These are phyloP conservation scores for Brachirus orientalis DNA, from an alignment of 2,113 vertebrate genomes.

Conservation along the genomic window DNA sequence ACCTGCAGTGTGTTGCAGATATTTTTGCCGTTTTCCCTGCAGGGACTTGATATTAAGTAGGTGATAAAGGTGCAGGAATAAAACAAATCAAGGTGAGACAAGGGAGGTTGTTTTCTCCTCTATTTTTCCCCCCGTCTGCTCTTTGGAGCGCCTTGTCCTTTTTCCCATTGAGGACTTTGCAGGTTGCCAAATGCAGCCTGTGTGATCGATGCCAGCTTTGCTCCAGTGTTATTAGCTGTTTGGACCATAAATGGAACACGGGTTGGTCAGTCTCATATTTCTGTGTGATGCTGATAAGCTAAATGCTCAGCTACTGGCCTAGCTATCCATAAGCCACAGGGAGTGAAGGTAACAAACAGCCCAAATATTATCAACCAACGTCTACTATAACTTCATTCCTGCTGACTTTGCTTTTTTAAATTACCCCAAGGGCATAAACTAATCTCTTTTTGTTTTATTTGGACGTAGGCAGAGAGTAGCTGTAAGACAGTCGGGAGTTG, in stretches of 20 bases:
- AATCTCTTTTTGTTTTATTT: conserved; percentile 10
- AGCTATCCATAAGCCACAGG: background rate
- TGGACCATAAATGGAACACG: conserved; percentile 20
- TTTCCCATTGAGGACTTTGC: background rate
- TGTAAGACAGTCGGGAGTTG: conserved; percentile 40
- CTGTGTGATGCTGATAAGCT: conserved; percentile 57
- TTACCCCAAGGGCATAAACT: conserved; percentile 13
- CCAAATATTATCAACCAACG: too few relatives aligned
- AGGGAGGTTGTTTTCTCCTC: conserved; percentile 41
- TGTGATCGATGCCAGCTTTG: conserved; percentile 35
- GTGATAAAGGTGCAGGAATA: conserved; percentile 44
- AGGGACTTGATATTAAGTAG: conserved; percentile 35
- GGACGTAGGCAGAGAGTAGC: conserved; percentile 6
- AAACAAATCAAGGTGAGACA: conserved; percentile 59
- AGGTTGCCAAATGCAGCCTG: conserved; percentile 37
- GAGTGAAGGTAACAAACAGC: conserved; percentile 20
- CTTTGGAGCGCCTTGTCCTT: conserved; percentile 29
- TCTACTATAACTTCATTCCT: too few relatives aligned
- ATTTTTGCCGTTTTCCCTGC: conserved; percentile 47
- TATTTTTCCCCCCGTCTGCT: too few relatives aligned
- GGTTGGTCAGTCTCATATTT: conserved; percentile 1
- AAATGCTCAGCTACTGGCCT: conserved; percentile 4
- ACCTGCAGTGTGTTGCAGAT: conserved; percentile 57
- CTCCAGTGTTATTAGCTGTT: conserved; percentile 41
- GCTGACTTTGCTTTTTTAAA: too few relatives aligned